Base-by-base conservation (phyloP, 1,140 invertebrate genomes). In the Zeugodacus cucurbitae region DNA sequence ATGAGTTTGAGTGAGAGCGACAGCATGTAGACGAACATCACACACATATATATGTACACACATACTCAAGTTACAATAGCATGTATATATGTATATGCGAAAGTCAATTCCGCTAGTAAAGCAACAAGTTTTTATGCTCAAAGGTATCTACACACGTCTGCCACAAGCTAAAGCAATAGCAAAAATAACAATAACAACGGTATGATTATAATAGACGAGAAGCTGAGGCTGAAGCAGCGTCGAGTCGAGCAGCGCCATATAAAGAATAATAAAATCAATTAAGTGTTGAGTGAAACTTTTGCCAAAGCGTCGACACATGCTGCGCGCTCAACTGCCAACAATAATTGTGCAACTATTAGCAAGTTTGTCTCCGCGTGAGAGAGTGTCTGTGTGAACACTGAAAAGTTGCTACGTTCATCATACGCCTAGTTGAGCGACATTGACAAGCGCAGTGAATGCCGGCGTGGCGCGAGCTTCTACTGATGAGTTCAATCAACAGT, bases 401-500 rank as follows among this genome's bases (percentile, higher is more conserved):
- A 8, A 82, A 48, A 44, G 74, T 48, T 82, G 74, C 20, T 26
- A 20, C 70, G 74, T 82, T 82, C 74, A 82, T 82, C 74, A 82
- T 82, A 82, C 74, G 41, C 74, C 74, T 82, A 82, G 41, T 82
- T 82, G 74, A 48, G 41, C 74, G 74, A 82, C 7, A 82, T 82
- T 48, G 74, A 48, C 74, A 48, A 62, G 64, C 26, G 20, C 48
- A 17, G 3, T 7, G 14, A 70, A 1, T 62, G 58, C 8, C 74
- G 29, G 41, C 10, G 41, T 1, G 8, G 41, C 74, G 74, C 41
- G n/a, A 3, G 14, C 20, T n/a, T n/a, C n/a, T n/a, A n/a, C 48
- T 82, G 74, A 82, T 82, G 74, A 82, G 74, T 82, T 82, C 74
- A 82, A 82, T 82, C 74, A 82, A 82, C 74, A 82, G 41, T 82